Evolutionary conservation across 2,113 vertebrate genomes (phyloP).

Genomic region (Bubalus kerabau): DNA sequence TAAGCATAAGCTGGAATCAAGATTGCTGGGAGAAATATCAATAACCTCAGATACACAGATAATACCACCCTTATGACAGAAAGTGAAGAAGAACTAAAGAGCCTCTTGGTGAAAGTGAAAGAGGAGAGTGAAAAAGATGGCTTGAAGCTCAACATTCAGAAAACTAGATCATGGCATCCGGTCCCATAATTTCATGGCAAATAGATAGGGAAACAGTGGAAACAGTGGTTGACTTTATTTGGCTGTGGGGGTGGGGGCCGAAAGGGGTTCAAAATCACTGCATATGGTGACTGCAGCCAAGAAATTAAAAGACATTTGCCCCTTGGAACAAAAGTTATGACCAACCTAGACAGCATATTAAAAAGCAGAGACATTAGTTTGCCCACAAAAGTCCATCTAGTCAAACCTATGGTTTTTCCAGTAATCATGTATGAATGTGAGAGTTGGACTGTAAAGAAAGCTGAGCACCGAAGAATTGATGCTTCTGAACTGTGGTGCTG

Average conservation of each 20-base stretch:
- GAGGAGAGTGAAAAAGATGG: background rate
- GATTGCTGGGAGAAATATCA: background rate
- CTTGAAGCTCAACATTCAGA: background rate
- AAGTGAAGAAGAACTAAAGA: background rate
- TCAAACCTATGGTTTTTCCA: background rate
- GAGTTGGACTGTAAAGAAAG: background rate
- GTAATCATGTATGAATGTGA: background rate
- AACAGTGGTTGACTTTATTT: background rate
- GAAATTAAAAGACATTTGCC: background rate
- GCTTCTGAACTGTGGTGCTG: background rate
- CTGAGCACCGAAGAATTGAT: fast-evolving
- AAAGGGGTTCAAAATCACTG: background rate
- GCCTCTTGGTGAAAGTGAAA: background rate
- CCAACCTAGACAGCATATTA: background rate
- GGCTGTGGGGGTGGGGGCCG: fast-evolving
- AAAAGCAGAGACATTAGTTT: background rate
- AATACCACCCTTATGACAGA: background rate
- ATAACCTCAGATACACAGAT: background rate
- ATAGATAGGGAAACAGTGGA: background rate
- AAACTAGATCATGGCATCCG: background rate
- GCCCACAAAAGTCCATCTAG: background rate
- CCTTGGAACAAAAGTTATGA: background rate
- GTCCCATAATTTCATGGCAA: background rate
- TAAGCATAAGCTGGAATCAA: background rate
- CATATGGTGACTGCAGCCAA: background rate